Conservation (phyloP, 2,113 vertebrate genomes). For the Ancistrus triradiatus region DNA sequence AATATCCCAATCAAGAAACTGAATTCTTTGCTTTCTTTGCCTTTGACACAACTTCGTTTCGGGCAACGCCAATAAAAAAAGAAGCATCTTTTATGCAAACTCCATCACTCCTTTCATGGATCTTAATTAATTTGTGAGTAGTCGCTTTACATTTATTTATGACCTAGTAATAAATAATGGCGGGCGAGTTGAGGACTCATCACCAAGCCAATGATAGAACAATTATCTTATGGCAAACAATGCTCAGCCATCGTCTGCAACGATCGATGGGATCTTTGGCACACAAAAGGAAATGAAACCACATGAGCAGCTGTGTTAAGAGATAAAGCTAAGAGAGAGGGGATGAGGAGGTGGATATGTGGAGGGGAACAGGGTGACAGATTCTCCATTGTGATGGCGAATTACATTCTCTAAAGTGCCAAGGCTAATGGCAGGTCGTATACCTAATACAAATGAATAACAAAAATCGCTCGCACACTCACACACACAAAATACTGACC, state of each 20-base stretch:
- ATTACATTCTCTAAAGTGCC: background rate
- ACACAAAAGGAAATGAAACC: slow-evolving; percentile 32
- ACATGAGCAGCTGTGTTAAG: slow-evolving; percentile 27
- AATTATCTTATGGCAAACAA: slow-evolving; percentile 67
- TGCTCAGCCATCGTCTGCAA: slow-evolving; percentile 51
- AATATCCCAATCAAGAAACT: slow-evolving; percentile 5
- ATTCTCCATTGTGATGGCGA: slow-evolving; percentile 45
- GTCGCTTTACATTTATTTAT: slow-evolving; percentile 40
- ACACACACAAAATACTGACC: too few relatives aligned
- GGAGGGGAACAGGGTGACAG: slow-evolving; percentile 19
- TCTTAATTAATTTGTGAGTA: slow-evolving; percentile 47
- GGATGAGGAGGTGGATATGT: background rate
- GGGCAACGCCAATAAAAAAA: background rate
- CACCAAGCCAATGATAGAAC: slow-evolving; percentile 57
- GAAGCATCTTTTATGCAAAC: background rate
- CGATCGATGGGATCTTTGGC: slow-evolving; percentile 62
- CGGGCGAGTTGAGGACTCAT: slow-evolving; percentile 47
- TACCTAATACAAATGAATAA: background rate
- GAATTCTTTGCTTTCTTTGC: background rate
- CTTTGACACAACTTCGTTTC: background rate
- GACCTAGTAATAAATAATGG: slow-evolving; percentile 58
- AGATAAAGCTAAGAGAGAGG: slow-evolving; percentile 10
- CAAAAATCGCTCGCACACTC: too few relatives aligned
- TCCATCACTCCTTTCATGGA: background rate
- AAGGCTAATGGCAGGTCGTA: background rate